Percentiles rank a stretch among this genome's conserved stretches.
These are phyloP conservation scores for Idaea straminata DNA, from an alignment of 2,888 invertebrate species.

Conservation along the genomic window DNA sequence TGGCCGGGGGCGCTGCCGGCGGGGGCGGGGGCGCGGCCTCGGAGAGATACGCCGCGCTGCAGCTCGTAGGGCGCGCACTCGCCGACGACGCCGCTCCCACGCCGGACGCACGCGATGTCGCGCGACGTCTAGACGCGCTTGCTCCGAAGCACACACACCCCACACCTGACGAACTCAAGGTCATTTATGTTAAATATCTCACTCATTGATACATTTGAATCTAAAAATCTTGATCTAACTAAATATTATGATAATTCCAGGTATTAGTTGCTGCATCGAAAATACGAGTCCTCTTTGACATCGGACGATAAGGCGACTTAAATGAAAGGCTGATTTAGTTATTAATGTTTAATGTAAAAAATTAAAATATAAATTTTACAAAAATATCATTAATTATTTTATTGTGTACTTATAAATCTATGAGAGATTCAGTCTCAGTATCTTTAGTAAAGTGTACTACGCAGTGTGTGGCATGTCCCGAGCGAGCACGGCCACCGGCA, in stretches of 20 bases:
- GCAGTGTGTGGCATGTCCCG: slow-evolving; percentile 21
- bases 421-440: not conserved
- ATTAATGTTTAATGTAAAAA: not conserved
- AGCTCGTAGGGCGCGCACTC: slow-evolving; percentile 21
- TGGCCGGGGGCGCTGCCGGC: slow-evolving; percentile 13
- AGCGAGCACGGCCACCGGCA: slow-evolving; percentile 43
- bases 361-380: not conserved
- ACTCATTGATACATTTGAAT: not conserved
- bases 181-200: not conserved
- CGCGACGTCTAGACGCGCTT: slow-evolving; percentile 22
- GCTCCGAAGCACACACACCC: slow-evolving; percentile 15
- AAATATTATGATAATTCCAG: slow-evolving; percentile 21
- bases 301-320: slow-evolving; percentile 15
- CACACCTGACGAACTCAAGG: slow-evolving; percentile 27
- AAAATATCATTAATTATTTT: not conserved
- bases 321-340: not conserved
- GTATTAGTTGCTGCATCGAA: slow-evolving; percentile 37
- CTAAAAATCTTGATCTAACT: not conserved
- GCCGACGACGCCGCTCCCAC: slow-evolving; percentile 5
- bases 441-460: not conserved
- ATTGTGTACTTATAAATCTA: slow-evolving; percentile 4
- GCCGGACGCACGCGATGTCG: slow-evolving; percentile 10
- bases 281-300: slow-evolving; percentile 37
- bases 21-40: slow-evolving; percentile 12
- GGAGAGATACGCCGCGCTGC: slow-evolving; percentile 22